phyloP scores from a whole-genome alignment of 2,797 vertebrate species.

The Melanotaenia maccullochi region DNA sequence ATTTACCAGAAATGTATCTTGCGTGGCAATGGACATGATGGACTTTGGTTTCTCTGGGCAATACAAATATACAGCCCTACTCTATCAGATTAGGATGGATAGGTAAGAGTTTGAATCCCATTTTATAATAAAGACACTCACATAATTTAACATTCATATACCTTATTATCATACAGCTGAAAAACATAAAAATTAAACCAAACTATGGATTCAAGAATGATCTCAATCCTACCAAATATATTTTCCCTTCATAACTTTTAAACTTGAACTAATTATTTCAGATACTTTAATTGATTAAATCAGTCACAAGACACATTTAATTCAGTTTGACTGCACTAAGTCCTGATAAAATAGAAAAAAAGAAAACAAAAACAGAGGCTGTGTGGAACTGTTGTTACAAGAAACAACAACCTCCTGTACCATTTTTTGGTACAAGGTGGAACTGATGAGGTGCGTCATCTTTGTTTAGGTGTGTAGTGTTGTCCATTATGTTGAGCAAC shows the following conservation, averaged over 20 bases:
- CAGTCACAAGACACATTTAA: too few relatives aligned
- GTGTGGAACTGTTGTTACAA: too few relatives aligned
- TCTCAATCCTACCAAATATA: not conserved
- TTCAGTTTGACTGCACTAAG: too few relatives aligned
- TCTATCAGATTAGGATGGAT: slow-evolving; percentile 4
- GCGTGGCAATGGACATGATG: slow-evolving; percentile 22
- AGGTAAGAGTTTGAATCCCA: not conserved
- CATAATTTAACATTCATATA: not conserved
- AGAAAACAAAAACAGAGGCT: too few relatives aligned
- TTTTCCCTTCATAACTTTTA: not conserved
- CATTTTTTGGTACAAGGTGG: not conserved
- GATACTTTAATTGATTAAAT: too few relatives aligned
- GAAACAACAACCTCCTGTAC: not conserved
- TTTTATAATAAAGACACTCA: not conserved
- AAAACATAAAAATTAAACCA: not conserved
- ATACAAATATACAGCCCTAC: not conserved
- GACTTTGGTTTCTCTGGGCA: slow-evolving; percentile 15
- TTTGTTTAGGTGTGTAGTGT: not conserved
- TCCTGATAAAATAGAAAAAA: too few relatives aligned
- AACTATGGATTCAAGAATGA: not conserved
- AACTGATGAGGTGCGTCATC: not conserved
- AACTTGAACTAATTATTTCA: too few relatives aligned
- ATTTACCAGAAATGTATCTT: slow-evolving; percentile 46
- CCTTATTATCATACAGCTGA: not conserved
- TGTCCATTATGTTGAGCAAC: not conserved